Evolutionary conservation across 2,888 invertebrate species (phyloP).

Genomic region (Lutraria lutraria): DNA sequence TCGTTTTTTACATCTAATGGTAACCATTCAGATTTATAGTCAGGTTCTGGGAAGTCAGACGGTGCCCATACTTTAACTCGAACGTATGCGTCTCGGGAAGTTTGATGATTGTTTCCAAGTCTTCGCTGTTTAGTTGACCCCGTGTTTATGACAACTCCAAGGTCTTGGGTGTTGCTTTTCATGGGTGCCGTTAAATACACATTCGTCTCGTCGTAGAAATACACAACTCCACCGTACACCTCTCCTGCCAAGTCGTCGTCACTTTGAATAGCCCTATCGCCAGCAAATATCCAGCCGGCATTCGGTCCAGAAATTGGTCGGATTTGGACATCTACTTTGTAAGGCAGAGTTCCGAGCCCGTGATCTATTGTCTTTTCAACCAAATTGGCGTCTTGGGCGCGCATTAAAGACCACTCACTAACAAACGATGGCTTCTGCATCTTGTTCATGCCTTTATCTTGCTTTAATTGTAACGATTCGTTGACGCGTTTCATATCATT

Average conservation of each 20-base stretch:
- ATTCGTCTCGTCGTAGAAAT: constrained; percentile 56
- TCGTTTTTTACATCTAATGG: constrained; percentile 38
- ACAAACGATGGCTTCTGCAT: constrained; percentile 43
- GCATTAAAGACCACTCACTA: constrained; percentile 57
- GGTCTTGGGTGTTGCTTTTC: constrained; percentile 32
- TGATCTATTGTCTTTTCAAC: constrained; percentile 33
- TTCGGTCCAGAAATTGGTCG: constrained; percentile 45
- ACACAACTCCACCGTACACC: constrained; percentile 56
- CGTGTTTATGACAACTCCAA: constrained; percentile 48
- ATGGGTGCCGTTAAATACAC: constrained; percentile 51
- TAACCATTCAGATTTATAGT: constrained; percentile 44
- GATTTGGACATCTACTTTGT: constrained; percentile 61
- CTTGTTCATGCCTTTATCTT: neutral
- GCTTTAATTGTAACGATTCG: neutral
- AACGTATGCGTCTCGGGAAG: constrained; percentile 28
- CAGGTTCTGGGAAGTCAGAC: constrained; percentile 35
- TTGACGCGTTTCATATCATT: neutral
- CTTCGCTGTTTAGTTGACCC: constrained; percentile 14
- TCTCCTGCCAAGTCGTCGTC: constrained; percentile 42
- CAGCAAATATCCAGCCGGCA: constrained; percentile 55
- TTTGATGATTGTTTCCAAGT: constrained; percentile 50
- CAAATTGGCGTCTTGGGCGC: constrained; percentile 34
- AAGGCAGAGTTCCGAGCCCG: constrained; percentile 47
- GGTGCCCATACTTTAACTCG: constrained; percentile 47
- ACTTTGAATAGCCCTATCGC: constrained; percentile 49